Percentiles rank a stretch among this genome's conserved stretches.
Conservation (phyloP, 2,888 invertebrate species). For the Cosmia trapezina region DNA sequence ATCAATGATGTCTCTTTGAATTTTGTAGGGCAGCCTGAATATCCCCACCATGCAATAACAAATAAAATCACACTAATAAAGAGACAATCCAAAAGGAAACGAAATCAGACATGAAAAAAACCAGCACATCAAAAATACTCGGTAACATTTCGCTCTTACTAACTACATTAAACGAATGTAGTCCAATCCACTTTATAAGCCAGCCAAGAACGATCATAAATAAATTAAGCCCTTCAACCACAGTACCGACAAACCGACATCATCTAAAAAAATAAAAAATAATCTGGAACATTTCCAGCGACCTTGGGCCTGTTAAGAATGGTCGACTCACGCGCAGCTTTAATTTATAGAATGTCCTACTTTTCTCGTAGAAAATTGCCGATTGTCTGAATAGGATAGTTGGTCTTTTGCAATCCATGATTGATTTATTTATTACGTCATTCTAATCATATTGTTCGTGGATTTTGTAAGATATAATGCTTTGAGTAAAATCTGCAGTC, state of each 20-base stretch:
- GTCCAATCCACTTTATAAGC: conserved; percentile 56
- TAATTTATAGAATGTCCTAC: conserved; percentile 85
- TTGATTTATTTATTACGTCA: conserved; percentile 59
- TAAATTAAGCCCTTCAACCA: conserved; percentile 72
- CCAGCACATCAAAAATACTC: conserved; percentile 9
- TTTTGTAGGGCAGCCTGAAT: neutral
- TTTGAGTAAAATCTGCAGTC: conserved; percentile 29
- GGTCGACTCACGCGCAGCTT: conserved; percentile 79
- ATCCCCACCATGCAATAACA: neutral
- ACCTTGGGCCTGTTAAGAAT: conserved; percentile 86
- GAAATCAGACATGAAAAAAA: conserved; percentile 2
- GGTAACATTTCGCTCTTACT: conserved; percentile 18
- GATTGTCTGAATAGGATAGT: conserved; percentile 60
- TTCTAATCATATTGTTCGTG: conserved; percentile 61
- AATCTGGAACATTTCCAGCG: conserved; percentile 88
- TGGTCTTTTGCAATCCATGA: conserved; percentile 57
- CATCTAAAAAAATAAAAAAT: conserved; percentile 72
- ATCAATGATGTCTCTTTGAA: neutral
- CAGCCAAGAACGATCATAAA: conserved; percentile 61
- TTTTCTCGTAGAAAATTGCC: conserved; percentile 77
- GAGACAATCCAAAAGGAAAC: neutral
- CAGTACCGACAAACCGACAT: conserved; percentile 72
- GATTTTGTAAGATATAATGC: conserved; percentile 51
- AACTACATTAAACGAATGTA: conserved; percentile 52
- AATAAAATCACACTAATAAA: neutral